Base-by-base conservation (phyloP, 2,888 invertebrate species). In the Aspidapion aeneum region DNA sequence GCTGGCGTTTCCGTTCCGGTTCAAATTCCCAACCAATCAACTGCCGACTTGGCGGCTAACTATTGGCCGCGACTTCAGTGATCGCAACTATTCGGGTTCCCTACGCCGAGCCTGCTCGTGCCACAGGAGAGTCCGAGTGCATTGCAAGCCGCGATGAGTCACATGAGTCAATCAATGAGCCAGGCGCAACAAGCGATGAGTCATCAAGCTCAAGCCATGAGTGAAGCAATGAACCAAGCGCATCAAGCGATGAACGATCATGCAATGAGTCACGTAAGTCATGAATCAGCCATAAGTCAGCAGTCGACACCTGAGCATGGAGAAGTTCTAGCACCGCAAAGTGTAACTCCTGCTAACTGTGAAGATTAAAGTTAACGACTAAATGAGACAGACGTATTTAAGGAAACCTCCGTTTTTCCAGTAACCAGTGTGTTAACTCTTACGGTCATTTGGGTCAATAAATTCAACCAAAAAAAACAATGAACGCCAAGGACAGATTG, bases 21-120 rank as follows among this genome's bases (percentile, higher is more conserved):
- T 67, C 94, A 95, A 84, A 94, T 94, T 76, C 94, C 94, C 59
- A 93, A 92, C 73, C 91, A 92, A 80, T 35, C 35, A 35, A 57
- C 68, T 19, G 87, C 87, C 68, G 92, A 91, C 80, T 72, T 79
- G 60, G 73, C 79, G 21, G 83, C 86, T 57, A 93, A 91, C 84
- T 94, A 94, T 82, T 94, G 94, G 94, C 92, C 93, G 49, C 84
- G 94, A 81, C 88, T 94, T 81, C 94, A 92, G 89, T 92, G 96
- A 94, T 93, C 91, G 82, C 90, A 91, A 87, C 90, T 93, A 76
- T 91, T 91, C 86, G 91, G 91, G 87, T 90, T 92, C 85, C 88
- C 90, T 77, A 87, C 90, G 82, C 87, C 85, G 81, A 83, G 90
- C 78, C 83, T 90, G 66, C 85, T 90, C 81, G 85, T 86, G 85